Percentiles rank a stretch among this genome's conserved stretches.
These are phyloP conservation scores for Hoplostethus mediterraneus DNA, from an alignment of 2,797 vertebrate species.

Conservation along the genomic window DNA sequence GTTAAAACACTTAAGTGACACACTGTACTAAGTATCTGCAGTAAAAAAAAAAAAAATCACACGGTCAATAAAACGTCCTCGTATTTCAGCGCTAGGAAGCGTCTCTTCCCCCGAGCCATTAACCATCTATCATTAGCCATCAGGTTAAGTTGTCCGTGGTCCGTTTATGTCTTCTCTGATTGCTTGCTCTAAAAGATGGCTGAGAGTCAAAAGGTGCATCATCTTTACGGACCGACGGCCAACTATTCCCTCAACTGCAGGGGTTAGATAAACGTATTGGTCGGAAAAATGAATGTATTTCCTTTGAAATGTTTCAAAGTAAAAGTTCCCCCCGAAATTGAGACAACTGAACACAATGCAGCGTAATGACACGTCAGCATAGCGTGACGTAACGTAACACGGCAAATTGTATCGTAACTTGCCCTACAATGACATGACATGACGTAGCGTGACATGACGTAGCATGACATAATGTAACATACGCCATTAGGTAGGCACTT, in stretches of 20 bases:
- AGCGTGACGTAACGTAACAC: neutral
- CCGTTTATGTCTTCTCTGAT: conserved; percentile 19
- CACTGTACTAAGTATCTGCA: neutral
- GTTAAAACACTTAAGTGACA: neutral
- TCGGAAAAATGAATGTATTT: neutral
- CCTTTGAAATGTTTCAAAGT: neutral
- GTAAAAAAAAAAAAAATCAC: neutral
- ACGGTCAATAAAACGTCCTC: neutral
- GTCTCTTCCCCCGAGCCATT: conserved; percentile 18
- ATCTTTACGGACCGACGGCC: conserved; percentile 1
- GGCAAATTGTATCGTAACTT: too few relatives aligned
- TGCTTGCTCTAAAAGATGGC: conserved; percentile 15
- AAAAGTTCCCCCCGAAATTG: neutral
- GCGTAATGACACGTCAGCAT: neutral
- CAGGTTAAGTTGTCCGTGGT: neutral
- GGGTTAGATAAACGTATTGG: neutral
- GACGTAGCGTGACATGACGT: too few relatives aligned
- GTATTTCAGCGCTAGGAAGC: neutral
- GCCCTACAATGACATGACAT: neutral
- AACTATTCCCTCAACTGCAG: neutral
- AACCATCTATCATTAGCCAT: conserved; percentile 6
- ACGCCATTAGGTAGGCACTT: too few relatives aligned
- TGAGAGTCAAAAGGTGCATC: conserved; percentile 43
- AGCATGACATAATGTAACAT: neutral
- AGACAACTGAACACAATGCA: neutral